These are phyloP conservation scores for Cyphomyrus plagiostoma DNA, from an alignment of 2,113 vertebrate genomes.

Conservation along the genomic window DNA sequence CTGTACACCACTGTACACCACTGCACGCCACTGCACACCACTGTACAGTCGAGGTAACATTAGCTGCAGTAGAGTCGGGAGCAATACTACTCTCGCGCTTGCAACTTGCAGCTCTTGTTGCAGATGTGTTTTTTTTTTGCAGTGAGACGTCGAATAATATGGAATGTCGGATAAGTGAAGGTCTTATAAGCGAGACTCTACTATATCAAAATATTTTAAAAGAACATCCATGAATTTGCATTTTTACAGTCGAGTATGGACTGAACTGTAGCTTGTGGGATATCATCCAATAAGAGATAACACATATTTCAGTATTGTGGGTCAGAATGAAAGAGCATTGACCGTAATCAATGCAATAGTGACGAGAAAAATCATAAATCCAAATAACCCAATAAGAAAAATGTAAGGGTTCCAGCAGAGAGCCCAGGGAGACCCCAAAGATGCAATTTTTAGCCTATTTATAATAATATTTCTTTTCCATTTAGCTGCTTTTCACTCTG, in stretches of 20 bases:
- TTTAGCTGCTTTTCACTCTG: neutral
- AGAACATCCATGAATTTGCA: neutral
- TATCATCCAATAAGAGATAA: neutral
- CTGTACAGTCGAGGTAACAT: no score
- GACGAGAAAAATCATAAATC: neutral
- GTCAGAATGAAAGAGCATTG: neutral
- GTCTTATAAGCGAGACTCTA: no score
- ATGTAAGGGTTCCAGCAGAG: neutral
- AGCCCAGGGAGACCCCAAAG: neutral
- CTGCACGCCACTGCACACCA: no score
- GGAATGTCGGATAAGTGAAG: no score
- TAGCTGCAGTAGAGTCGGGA: no score
- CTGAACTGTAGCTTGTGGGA: neutral
- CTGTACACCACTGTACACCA: no score
- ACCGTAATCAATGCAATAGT: neutral
- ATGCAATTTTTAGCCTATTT: neutral
- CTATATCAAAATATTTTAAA: no score
- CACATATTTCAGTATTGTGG: neutral
- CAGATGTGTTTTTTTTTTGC: no score
- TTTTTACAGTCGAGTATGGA: neutral
- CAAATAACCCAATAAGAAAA: neutral
- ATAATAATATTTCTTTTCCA: neutral
- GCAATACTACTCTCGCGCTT: no score
- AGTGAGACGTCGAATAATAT: no score
- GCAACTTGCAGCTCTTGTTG: no score